Percentiles rank a stretch among this genome's conserved stretches.
Conservation (phyloP, 2,113 vertebrate species). For the Periophthalmodon schlosseri region DNA sequence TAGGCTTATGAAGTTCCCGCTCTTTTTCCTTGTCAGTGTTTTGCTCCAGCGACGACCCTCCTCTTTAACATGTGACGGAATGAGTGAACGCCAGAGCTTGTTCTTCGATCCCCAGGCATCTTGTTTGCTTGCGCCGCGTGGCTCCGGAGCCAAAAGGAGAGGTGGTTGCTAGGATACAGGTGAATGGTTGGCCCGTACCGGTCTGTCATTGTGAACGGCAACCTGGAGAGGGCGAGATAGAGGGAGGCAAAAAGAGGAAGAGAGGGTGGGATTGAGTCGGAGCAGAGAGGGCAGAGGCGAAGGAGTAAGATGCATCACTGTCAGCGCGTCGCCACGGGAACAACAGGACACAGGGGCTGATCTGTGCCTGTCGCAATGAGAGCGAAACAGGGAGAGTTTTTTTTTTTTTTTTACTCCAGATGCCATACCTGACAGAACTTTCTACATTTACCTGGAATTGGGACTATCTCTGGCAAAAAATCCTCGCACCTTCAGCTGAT, state of each 20-base stretch:
- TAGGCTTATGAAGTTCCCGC: constrained; percentile 1
- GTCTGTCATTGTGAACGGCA: constrained; percentile 70
- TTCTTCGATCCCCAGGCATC: constrained; percentile 69
- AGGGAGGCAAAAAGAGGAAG: constrained; percentile 15
- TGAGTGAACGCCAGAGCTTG: constrained; percentile 64
- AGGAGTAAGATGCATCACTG: constrained; percentile 49
- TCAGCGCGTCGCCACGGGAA: constrained; percentile 42
- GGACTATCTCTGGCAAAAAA: too few species aligned
- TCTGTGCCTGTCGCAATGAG: constrained; percentile 58
- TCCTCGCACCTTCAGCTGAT: too few species aligned
- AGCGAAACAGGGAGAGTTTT: neutral
- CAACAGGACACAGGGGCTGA: constrained; percentile 45
- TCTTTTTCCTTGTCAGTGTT: constrained; percentile 10
- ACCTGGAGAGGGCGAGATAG: constrained; percentile 63
- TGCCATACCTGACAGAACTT: neutral
- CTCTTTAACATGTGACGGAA: constrained; percentile 62
- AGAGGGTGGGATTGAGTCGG: constrained; percentile 50
- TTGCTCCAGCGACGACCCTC: constrained; percentile 40
- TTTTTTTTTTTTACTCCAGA: neutral
- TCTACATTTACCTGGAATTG: too few species aligned
- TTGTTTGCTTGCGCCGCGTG: constrained; percentile 70
- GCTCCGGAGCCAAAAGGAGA: constrained; percentile 71
- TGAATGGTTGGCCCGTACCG: constrained; percentile 77
- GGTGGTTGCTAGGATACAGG: constrained; percentile 84
- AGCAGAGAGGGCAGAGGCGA: constrained; percentile 55